Base-by-base conservation (phyloP, 1,140 invertebrate species). In the Drosophila saltans region DNA sequence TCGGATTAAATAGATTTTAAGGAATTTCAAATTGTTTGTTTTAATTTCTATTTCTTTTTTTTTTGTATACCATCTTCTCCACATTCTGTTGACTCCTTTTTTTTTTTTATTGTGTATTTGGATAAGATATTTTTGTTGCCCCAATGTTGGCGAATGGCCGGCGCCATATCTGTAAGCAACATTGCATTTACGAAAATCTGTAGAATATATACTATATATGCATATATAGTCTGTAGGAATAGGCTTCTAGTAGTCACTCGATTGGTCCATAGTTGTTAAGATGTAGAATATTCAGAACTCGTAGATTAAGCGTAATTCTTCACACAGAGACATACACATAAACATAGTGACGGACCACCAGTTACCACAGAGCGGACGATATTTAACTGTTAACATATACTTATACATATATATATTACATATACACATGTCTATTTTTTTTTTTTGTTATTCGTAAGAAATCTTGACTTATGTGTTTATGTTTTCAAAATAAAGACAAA, bases 261-360 rank as follows among this genome's bases (percentile, higher is more conserved):
- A 79, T 81, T 82, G 78, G 79, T 85, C 82, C 82, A 79, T 76
- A 85, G 79, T 57, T 64, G 24, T 4, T 86, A 86, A 85, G 78
- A 21, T 36, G 40, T 66, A 76, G 72, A 45, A 57, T 77, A 77
- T 61, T 8, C 61, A 61, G 45, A 40, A 69, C 62, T 55, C 68
- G 39, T 59, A 61, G 52, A 26, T 1, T 66, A 69, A 75, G 43
- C n/a, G 64, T 52, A 24, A 40, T 45, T 56, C 56, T 39, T 28
- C 75, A 43, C 66, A 52, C 62, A 70, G 45, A 70, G 45, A 33
- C 43, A 41, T 63, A 70, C 30, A 40, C 33, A 62, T 66, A 57
- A 48, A 68, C 33, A 62, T 65, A 62, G 43, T 48, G 9, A 52
- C 52, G 60, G 45, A 69, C 62, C 9, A 52, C 56, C 48, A 45